Evolutionary conservation across 2,888 invertebrate species (phyloP).

Genomic region (Meliscaeva auricollis): DNA sequence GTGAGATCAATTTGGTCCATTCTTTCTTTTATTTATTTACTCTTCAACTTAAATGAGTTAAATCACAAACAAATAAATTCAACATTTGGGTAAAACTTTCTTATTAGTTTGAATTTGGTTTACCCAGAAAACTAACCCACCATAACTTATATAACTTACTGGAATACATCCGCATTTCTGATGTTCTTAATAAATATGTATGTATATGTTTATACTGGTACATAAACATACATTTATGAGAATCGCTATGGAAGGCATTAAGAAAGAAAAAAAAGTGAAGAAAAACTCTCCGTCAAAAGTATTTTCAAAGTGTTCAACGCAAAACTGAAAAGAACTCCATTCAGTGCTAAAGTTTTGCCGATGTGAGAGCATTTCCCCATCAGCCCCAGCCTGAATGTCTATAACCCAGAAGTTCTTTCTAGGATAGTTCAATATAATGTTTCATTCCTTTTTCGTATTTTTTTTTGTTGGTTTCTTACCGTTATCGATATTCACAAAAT

Average conservation of each 20-base stretch:
- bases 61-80: background rate
- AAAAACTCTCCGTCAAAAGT: slow-evolving; percentile 1
- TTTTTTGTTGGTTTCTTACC: background rate
- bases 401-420: background rate
- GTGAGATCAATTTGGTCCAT: no score
- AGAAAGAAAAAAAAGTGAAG: background rate
- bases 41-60: background rate
- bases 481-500: slow-evolving; percentile 44
- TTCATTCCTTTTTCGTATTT: background rate
- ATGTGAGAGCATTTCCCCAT: background rate
- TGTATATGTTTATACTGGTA: background rate
- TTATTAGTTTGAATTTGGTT: background rate
- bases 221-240: slow-evolving; percentile 5
- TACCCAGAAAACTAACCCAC: slow-evolving; percentile 20
- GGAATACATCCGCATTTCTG: background rate
- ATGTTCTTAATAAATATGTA: background rate
- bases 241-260: background rate
- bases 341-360: slow-evolving; percentile 15
- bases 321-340: slow-evolving; percentile 23
- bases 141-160: slow-evolving; percentile 28
- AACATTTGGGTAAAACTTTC: background rate
- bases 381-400: background rate
- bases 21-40: no score
- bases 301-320: background rate
- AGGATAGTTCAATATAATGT: slow-evolving; percentile 30